Percentiles rank a stretch among this genome's conserved stretches.
phyloP scores from a whole-genome alignment of 2,888 invertebrate species.

The Dicranocentrus wangi region DNA sequence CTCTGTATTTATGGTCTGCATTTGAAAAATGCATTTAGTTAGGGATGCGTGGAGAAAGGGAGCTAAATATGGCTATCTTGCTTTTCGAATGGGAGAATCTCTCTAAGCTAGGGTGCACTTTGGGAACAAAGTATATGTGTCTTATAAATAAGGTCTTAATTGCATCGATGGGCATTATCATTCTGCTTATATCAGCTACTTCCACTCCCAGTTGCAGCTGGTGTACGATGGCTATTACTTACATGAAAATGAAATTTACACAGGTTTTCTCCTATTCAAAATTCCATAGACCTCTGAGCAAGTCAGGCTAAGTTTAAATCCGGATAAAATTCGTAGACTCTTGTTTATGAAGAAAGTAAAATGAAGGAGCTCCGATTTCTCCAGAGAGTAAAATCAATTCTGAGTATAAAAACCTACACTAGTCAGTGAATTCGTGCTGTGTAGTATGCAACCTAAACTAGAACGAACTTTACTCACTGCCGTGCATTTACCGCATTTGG shows the following conservation, averaged over 20 bases:
- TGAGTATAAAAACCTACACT: no score
- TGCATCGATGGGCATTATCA: constrained; percentile 51
- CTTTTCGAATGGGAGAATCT: neutral
- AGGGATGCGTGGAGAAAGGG: neutral
- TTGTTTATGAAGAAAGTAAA: neutral
- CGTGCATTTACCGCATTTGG: neutral
- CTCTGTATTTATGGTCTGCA: constrained; percentile 47
- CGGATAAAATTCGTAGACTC: neutral
- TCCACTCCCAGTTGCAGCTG: constrained; percentile 19
- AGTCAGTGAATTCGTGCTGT: no score
- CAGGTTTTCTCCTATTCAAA: neutral
- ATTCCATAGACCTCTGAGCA: neutral
- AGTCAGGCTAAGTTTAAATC: neutral
- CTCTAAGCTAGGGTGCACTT: neutral
- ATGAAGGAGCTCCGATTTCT: neutral
- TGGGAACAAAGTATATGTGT: neutral
- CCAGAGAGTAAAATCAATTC: neutral
- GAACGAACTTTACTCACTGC: neutral
- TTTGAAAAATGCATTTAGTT: constrained; percentile 31
- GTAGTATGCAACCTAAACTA: neutral
- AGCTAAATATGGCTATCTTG: no score
- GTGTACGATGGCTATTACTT: neutral
- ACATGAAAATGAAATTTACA: constrained; percentile 40
- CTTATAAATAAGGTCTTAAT: constrained; percentile 58
- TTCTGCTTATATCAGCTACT: constrained; percentile 26